Evolutionary conservation across 2,113 vertebrate genomes (phyloP).

Genomic region (human): GRCh38 chr2:235296501-235297000

Average conservation of each 20-base stretch:
- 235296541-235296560: neutral
- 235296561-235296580: neutral
- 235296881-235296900: neutral
- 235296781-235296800: neutral
- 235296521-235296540: neutral
- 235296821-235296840: neutral
- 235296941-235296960: neutral
- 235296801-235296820: neutral
- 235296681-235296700: neutral
- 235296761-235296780: neutral
- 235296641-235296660: neutral
- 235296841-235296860: neutral
- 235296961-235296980: neutral
- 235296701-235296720: neutral
- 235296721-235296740: neutral
- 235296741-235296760: neutral
- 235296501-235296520: neutral
- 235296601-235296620: neutral
- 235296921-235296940: too few species aligned
- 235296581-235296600: neutral
- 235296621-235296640: neutral
- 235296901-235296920: neutral
- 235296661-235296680: neutral
- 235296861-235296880: neutral
- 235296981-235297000: fast-evolving